Conservation (phyloP, 2,888 invertebrate species). For the Chouioia cunea region DNA sequence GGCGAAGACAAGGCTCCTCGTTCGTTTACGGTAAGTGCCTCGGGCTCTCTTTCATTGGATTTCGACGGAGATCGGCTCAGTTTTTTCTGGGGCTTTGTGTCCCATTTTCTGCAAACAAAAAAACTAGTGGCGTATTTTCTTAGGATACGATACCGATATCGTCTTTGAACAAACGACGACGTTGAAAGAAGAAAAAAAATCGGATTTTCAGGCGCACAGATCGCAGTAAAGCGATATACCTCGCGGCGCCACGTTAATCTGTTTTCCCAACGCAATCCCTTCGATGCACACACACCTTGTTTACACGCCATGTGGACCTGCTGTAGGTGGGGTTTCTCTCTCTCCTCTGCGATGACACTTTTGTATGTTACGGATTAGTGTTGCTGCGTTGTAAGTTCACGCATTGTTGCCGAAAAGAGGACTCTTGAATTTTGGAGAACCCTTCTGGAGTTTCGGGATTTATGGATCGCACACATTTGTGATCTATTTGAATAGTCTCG, state of each 20-base stretch:
- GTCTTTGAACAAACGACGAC: background rate
- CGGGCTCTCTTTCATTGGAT: constrained; percentile 41
- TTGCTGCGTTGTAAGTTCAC: background rate
- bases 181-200: no score
- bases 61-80: background rate
- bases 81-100: constrained; percentile 8
- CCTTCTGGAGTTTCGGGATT: constrained; percentile 2
- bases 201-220: constrained; percentile 32
- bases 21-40: background rate
- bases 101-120: constrained; percentile 19
- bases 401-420: background rate
- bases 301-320: background rate
- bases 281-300: background rate
- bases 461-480: no score
- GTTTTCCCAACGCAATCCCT: constrained; percentile 12
- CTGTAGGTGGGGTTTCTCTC: constrained; percentile 1
- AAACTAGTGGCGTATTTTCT: constrained; percentile 15
- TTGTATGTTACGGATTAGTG: constrained; percentile 3
- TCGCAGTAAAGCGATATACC: constrained; percentile 34
- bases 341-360: background rate
- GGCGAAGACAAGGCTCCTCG: no score
- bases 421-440: constrained; percentile 9
- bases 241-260: constrained; percentile 23
- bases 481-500: no score
- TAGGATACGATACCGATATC: constrained; percentile 25